Evolutionary conservation across 2,797 vertebrate species (phyloP), one percentile per base, ranked within the genome.

Genomic region (Emydoidea blandingii): DNA sequence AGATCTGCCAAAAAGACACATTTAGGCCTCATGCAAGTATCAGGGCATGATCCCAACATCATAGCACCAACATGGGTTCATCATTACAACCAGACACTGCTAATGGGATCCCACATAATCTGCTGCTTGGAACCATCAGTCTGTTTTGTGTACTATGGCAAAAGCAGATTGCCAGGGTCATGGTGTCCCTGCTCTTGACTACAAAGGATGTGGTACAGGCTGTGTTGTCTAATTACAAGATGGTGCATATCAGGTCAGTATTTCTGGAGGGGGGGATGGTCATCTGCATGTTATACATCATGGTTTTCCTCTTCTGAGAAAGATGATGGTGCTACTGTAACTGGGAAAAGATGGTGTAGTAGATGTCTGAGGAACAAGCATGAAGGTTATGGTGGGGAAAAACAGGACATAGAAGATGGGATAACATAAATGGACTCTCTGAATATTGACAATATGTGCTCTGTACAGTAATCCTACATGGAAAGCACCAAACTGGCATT

Each of bases 241-340:
- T 87, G 50, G 47, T 95, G 41, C 44, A 9, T 54, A 41, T 87
- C 49, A 37, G 49, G 18, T 57, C 11, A 25, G 19, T 87, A 89
- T 68, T 19, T 81, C 79, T 86, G 78, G 47, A 89, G 79, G 11
- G 68, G 68, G 68, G 34, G 16, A 57, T 65, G 34, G 34, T n/a
- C 44, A 50, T 89, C 53, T 87, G 62, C 31, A 12, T 41, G 80
- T 82, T 82, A 65, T 56, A n/a, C 83, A 87, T 91, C 34, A 59
- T 44, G 8, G 49, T 76, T 78, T 94, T 87, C 84, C 82, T 34
- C 23, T n/a, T 90, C 18, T 92, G 81, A 92, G 78, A 90, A 93
- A 94, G 87, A 25, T 10, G 88, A 88, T 37, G 52, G 79, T 90
- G 89, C 83, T 72, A 57, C 72, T 92, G 80, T 83, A 95, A 94